Percentiles rank a stretch among this genome's conserved stretches.
Evolutionary conservation across 92 coral and sea anemone genomes (phyloP).

Genomic region (Siderastrea radians): DNA sequence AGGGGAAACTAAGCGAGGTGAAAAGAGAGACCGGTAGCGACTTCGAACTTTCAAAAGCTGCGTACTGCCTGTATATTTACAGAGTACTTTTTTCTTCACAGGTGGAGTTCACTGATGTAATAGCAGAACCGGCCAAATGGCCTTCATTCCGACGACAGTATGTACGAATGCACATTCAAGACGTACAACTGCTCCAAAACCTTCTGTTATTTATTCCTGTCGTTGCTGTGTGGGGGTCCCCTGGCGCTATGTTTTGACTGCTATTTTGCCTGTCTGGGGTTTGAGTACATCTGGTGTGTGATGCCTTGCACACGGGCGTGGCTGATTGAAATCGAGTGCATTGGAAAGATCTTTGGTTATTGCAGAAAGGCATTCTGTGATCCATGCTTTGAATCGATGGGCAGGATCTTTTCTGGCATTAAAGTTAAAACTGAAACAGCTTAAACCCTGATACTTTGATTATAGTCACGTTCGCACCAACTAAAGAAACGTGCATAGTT

Average conservation of each 20-base stretch:
- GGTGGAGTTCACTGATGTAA: conserved; percentile 51
- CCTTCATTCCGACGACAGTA: conserved; percentile 48
- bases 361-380: conserved; percentile 31
- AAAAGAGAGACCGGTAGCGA: too few relatives aligned
- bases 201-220: conserved; percentile 56
- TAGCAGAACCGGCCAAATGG: conserved; percentile 78
- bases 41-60: too few relatives aligned
- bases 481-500: too few relatives aligned
- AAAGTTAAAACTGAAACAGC: conserved; percentile 15
- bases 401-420: conserved; percentile 8
- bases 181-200: conserved; percentile 63
- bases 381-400: conserved; percentile 19
- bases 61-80: too few relatives aligned
- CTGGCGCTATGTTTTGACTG: conserved; percentile 44
- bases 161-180: conserved; percentile 43
- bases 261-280: conserved; percentile 44
- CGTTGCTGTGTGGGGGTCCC: conserved; percentile 39
- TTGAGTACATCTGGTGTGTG: conserved; percentile 43
- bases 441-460: neutral
- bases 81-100: neutral
- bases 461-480: too few relatives aligned
- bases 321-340: conserved; percentile 12
- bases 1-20: too few relatives aligned
- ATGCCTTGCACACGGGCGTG: conserved; percentile 30
- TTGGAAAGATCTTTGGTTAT: conserved; percentile 27